Conservation (phyloP, 2,888 invertebrate genomes). For the Cataglyphis altisquamis region DNA sequence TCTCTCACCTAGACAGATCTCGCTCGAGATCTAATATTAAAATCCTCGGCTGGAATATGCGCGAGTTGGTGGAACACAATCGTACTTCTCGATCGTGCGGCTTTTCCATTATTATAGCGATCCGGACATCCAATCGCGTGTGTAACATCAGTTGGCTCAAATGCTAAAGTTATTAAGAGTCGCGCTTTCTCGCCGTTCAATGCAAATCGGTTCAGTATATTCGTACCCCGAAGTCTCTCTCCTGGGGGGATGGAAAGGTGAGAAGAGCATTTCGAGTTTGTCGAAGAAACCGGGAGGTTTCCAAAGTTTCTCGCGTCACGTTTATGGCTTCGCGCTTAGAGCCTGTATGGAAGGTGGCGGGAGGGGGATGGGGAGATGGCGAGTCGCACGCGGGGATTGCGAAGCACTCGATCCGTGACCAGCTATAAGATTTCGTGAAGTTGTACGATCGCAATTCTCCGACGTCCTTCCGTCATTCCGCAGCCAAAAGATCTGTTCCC, state of each 20-base stretch:
- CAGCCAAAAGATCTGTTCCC: not conserved
- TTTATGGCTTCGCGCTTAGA: slow-evolving; percentile 50
- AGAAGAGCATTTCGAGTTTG: not conserved
- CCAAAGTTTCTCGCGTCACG: slow-evolving; percentile 48
- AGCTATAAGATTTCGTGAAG: slow-evolving; percentile 79
- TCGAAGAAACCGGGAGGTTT: slow-evolving; percentile 20
- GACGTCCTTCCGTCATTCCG: not conserved
- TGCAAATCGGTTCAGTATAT: slow-evolving; percentile 14
- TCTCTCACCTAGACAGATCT: slow-evolving; percentile 16
- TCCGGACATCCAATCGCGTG: not conserved
- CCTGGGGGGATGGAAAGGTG: not conserved
- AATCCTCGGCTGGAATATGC: slow-evolving; percentile 34
- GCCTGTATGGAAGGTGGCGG: not conserved
- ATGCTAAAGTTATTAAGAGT: not conserved
- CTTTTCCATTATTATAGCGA: slow-evolving; percentile 10
- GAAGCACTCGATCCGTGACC: slow-evolving; percentile 54
- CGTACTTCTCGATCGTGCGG: not conserved
- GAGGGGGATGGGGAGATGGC: not conserved
- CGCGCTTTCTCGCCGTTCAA: slow-evolving; percentile 3
- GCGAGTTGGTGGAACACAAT: slow-evolving; percentile 2
- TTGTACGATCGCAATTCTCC: slow-evolving; percentile 76
- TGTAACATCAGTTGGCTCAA: not conserved
- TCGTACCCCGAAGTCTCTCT: not conserved
- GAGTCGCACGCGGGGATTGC: slow-evolving; percentile 33
- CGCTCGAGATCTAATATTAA: slow-evolving; percentile 67